These are phyloP conservation scores for Parapristionchus giblindavisi DNA, from an alignment of 2,888 invertebrate species.

Conservation along the genomic window DNA sequence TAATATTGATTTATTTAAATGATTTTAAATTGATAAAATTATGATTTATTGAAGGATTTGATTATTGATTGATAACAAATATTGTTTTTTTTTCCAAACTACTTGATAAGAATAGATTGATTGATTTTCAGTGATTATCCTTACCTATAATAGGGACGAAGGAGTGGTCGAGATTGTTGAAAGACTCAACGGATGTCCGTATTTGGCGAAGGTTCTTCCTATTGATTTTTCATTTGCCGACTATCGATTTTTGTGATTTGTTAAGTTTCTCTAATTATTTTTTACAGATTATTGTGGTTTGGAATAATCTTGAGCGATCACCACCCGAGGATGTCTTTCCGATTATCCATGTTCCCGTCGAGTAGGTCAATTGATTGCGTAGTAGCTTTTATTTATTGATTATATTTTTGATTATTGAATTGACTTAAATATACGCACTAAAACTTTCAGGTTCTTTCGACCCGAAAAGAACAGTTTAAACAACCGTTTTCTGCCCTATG, in stretches of 20 bases:
- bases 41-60: no score
- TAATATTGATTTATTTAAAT: no score
- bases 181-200: neutral
- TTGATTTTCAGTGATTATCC: neutral
- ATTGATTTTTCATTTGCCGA: no score
- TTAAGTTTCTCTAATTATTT: neutral
- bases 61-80: neutral
- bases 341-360: neutral
- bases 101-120: no score
- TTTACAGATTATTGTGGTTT: neutral
- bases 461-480: neutral
- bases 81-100: neutral
- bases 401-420: neutral
- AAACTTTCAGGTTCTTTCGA: neutral
- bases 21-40: no score
- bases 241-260: no score
- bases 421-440: no score
- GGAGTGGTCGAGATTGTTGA: slow-evolving; percentile 13
- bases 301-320: neutral
- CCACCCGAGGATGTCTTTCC: neutral
- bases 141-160: slow-evolving; percentile 7
- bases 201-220: slow-evolving; percentile 6
- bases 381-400: no score
- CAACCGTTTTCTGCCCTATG: slow-evolving; percentile 1
- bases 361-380: no score